These are phyloP conservation scores for Chloroclystis v-ata DNA, from an alignment of 2,888 invertebrate species.

Conservation along the genomic window DNA sequence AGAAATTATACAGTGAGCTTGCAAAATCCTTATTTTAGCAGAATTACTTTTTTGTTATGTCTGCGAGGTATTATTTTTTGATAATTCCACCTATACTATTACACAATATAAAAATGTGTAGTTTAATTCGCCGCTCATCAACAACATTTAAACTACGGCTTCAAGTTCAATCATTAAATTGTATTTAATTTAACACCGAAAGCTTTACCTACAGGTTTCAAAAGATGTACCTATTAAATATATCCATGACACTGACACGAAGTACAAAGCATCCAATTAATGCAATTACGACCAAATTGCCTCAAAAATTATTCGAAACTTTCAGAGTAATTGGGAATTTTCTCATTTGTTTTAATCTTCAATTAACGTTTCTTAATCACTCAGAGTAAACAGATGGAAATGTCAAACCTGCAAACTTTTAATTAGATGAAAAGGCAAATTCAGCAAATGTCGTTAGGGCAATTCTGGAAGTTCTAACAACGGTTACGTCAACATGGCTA, in stretches of 20 bases:
- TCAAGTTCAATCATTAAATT: no score
- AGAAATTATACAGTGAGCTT: conserved; percentile 23
- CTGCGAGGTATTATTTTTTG: conserved; percentile 7
- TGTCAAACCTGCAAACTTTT: conserved; percentile 50
- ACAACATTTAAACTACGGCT: no score
- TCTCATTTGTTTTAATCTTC: conserved; percentile 16
- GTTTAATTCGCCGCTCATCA: no score
- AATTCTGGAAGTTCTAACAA: conserved; percentile 66
- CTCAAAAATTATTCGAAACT: conserved; percentile 6
- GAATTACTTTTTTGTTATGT: conserved; percentile 18
- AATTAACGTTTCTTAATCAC: conserved; percentile 19
- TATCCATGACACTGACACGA: no score
- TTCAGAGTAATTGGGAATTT: conserved; percentile 11
- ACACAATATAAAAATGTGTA: no score
- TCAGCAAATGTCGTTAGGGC: conserved; percentile 46
- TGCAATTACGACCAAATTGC: conserved; percentile 5
- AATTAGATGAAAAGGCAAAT: conserved; percentile 60
- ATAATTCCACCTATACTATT: no score
- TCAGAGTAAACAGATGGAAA: conserved; percentile 24
- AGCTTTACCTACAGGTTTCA: no score
- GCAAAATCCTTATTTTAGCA: conserved; percentile 14
- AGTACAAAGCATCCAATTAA: no score
- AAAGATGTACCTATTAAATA: no score
- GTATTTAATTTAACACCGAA: no score
- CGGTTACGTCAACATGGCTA: conserved; percentile 43